A percentile compares a stretch with the other conserved stretches of the same genome.
Conservation (phyloP, 2,888 invertebrate species). For the Torymus auratus region DNA sequence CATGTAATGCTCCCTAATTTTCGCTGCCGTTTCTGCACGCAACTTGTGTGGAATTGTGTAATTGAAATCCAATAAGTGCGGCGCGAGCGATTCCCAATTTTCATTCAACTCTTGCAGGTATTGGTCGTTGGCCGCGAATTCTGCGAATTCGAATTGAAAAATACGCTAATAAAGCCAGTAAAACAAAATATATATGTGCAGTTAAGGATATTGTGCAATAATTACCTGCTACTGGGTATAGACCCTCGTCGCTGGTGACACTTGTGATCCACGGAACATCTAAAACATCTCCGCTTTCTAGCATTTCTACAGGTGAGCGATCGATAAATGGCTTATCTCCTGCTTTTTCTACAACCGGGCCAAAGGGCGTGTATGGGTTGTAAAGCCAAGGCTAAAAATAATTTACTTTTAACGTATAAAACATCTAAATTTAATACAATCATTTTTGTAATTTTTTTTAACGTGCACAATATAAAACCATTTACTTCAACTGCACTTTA, state of each 20-base stretch:
- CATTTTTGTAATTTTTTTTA: no score
- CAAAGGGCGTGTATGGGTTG: slow-evolving; percentile 85
- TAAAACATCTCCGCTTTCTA: slow-evolving; percentile 79
- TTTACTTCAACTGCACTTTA: no score
- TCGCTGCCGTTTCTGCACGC: slow-evolving; percentile 76
- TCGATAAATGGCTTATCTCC: slow-evolving; percentile 81
- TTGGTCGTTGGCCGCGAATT: slow-evolving; percentile 74
- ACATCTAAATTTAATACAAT: not conserved
- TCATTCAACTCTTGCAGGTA: slow-evolving; percentile 78
- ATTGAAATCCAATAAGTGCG: slow-evolving; percentile 81
- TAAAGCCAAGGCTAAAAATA: slow-evolving; percentile 79
- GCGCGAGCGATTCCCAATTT: slow-evolving; percentile 81
- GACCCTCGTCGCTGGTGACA: slow-evolving; percentile 83
- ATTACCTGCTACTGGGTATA: slow-evolving; percentile 83
- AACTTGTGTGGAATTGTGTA: slow-evolving; percentile 78
- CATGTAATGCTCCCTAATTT: slow-evolving; percentile 80
- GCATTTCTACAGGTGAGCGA: slow-evolving; percentile 81
- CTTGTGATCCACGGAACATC: slow-evolving; percentile 84
- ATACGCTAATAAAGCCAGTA: not conserved
- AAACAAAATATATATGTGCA: not conserved
- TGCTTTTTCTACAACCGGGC: slow-evolving; percentile 82
- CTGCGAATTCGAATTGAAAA: slow-evolving; percentile 62
- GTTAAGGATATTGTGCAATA: no score
- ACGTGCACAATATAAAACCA: no score
- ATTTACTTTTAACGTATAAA: slow-evolving; percentile 1